Base-by-base conservation (phyloP, 2,888 invertebrate genomes). In the Barypeithes pellucidus region DNA sequence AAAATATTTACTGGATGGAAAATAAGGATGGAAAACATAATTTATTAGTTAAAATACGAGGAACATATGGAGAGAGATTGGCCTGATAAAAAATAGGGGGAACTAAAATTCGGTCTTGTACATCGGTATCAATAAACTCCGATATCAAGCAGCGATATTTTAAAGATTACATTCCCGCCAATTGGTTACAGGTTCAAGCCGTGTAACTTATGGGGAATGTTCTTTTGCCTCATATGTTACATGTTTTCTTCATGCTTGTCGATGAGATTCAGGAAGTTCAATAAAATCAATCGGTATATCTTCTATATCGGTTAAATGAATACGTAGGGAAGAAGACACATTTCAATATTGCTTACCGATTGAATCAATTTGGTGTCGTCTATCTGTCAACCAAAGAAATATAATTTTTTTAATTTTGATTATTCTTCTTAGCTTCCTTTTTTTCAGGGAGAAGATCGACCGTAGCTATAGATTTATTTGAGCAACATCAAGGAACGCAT, bases 401-500 rank as follows among this genome's bases (percentile, higher is more conserved):
- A 4, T 24, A 24, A 24, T 24, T 24, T 24, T 24, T 24, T 24
- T n/a, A n/a, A n/a, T n/a, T 5, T 24, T 2, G 12, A 9, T 36
- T 36, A 3, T 36, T 7, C 16, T 14, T 16, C 1, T 1, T 62
- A 45, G 41, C 39, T 39, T n/a, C 11, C 12, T 29, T 29, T 29
- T 86, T 91, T 91, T 43, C 89, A 95, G 95, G 93, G 82, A 90
- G 95, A 85, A 88, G 87, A 79, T 89, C 90, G 59, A 91, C 91
- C 63, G 88, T 94, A 79, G 94, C 95, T 76, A 90, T 95, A 89
- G 96, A 96, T 82, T 89, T 95, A 84, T 98, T 97, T 86, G 98
- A 98, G 87, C 95, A 96, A 85, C 97, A 97, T 86, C 97, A 98
- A 88, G 98, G 98, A 85, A 98, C 97, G 78, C 98, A 98, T 87